Percentiles rank a stretch among this genome's conserved stretches.
Evolutionary conservation across 2,888 invertebrate species (phyloP).

Genomic region (Drosophila pseudotalamancana): DNA sequence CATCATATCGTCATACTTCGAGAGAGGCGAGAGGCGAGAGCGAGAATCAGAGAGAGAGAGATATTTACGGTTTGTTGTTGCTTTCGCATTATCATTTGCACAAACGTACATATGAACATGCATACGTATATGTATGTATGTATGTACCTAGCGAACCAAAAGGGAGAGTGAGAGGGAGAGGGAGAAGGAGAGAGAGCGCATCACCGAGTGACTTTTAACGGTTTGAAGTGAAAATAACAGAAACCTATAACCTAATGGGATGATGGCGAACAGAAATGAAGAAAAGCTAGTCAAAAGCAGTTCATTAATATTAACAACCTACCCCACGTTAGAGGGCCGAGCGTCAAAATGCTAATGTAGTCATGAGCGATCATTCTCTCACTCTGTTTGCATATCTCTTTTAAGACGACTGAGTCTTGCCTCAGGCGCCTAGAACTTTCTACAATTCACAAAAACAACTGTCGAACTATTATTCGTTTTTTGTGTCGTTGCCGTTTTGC

Average conservation of each 20-base stretch:
- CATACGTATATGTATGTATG: not conserved
- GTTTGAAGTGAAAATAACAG: conserved; percentile 27
- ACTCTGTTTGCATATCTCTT: conserved; percentile 23
- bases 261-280: conserved; percentile 9
- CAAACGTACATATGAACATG: not conserved
- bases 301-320: conserved; percentile 71
- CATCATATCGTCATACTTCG: conserved; percentile 13
- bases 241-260: not conserved
- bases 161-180: not conserved
- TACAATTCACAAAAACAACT: conserved; percentile 51
- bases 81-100: conserved; percentile 2
- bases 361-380: conserved; percentile 21
- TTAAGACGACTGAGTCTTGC: conserved; percentile 3
- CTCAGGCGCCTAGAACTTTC: conserved; percentile 72
- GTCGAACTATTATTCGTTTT: conserved; percentile 31
- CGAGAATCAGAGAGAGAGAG: conserved; percentile 9
- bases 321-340: conserved; percentile 57
- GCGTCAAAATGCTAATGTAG: conserved; percentile 27
- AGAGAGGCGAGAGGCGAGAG: conserved; percentile 7
- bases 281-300: conserved; percentile 6
- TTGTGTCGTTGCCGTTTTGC: conserved; percentile 52
- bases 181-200: not conserved
- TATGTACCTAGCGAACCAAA: not conserved
- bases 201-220: conserved; percentile 15
- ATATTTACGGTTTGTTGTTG: conserved; percentile 17